phyloP scores from a whole-genome alignment of 2,888 invertebrate species.

The Cecidostiba fungosa region DNA sequence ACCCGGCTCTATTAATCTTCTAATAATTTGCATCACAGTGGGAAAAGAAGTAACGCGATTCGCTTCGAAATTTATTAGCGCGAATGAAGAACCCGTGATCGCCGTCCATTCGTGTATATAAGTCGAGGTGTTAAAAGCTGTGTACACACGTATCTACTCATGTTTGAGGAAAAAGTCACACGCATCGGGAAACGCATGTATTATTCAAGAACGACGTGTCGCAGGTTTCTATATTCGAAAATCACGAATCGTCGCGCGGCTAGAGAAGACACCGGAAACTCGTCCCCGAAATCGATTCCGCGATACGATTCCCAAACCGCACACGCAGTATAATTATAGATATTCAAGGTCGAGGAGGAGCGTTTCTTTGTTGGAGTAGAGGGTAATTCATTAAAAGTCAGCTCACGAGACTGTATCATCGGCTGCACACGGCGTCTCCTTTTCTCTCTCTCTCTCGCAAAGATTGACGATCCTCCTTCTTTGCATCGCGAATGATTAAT shows the following conservation, averaged over 20 bases:
- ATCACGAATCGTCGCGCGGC: not conserved
- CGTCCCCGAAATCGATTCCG: not conserved
- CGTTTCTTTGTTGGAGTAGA: conserved; percentile 7
- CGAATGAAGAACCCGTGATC: not conserved
- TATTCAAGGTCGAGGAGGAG: conserved; percentile 46
- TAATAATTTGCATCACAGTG: not conserved
- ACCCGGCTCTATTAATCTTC: not conserved
- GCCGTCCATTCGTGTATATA: not conserved
- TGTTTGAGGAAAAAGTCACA: conserved; percentile 41
- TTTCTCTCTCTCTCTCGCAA: not conserved
- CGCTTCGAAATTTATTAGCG: not conserved
- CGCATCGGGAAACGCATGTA: conserved; percentile 3
- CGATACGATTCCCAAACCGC: not conserved
- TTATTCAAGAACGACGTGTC: conserved; percentile 29
- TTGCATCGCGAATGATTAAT: conserved; percentile 2
- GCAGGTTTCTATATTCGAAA: conserved; percentile 8
- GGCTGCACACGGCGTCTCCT: not conserved
- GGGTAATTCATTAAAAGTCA: conserved; percentile 51
- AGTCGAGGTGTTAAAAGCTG: conserved; percentile 31
- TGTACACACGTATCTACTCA: not conserved
- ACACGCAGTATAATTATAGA: not conserved
- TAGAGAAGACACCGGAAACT: not conserved
- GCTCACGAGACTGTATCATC: conserved; percentile 28
- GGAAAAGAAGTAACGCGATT: not conserved
- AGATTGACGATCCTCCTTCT: not conserved